Percentiles rank a stretch among this genome's conserved stretches.
These are phyloP conservation scores for Odontomyia ornata DNA, from an alignment of 2,888 invertebrate species.

Conservation along the genomic window DNA sequence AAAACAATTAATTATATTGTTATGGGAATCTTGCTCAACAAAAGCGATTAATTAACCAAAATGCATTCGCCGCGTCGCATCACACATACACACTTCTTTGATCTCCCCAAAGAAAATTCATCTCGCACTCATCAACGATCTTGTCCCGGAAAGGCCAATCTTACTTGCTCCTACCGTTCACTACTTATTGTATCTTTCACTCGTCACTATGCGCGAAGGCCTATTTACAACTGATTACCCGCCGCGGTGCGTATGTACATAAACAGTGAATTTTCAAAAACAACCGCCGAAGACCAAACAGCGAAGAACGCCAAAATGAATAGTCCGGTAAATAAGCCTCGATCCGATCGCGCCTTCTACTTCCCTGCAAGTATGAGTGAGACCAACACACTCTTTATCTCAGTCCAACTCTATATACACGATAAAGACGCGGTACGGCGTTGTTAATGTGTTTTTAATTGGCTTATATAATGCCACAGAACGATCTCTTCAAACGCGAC, in stretches of 20 bases:
- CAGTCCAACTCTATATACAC: neutral
- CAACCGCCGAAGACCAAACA: constrained; percentile 13
- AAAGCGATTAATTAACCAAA: too few species aligned
- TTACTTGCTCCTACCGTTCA: neutral
- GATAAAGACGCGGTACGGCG: neutral
- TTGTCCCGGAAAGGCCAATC: neutral
- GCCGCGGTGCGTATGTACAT: constrained; percentile 3
- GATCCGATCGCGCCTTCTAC: neutral
- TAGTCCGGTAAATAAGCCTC: neutral
- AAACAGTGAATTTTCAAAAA: constrained; percentile 17
- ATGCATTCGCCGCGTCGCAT: constrained; percentile 1
- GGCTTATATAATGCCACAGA: constrained; percentile 22
- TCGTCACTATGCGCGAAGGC: neutral
- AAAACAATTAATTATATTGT: neutral
- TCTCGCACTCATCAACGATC: neutral
- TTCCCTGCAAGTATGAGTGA: neutral
- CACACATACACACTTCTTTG: neutral
- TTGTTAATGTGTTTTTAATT: constrained; percentile 13
- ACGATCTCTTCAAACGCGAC: neutral
- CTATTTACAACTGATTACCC: constrained; percentile 34
- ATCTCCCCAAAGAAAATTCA: neutral
- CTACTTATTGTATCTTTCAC: neutral
- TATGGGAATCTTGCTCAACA: too few species aligned
- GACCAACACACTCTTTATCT: neutral
- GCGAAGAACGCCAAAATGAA: neutral